Percentiles rank a stretch among this genome's conserved stretches.
Conservation (phyloP, 2,888 invertebrate species). For the Galerucella pusilla region DNA sequence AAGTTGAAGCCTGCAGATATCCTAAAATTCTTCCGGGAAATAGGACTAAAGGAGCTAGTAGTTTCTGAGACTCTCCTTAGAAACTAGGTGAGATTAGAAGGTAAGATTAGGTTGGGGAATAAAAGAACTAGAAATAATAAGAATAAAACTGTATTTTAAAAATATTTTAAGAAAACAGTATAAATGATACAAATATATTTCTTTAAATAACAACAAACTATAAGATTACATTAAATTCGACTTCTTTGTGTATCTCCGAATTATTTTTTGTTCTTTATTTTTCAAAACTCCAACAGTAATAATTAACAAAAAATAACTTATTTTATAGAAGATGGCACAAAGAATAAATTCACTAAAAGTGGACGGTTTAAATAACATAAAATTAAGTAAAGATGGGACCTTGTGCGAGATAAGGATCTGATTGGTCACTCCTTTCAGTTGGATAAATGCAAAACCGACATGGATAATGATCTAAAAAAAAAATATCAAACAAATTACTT, state of each 20-base stretch:
- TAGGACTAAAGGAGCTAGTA: too few relatives aligned
- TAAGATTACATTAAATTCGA: not conserved
- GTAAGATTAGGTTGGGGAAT: not conserved
- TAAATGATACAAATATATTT: not conserved
- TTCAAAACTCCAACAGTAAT: not conserved
- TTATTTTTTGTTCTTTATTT: not conserved
- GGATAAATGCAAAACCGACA: conserved; percentile 61
- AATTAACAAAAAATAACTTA: not conserved
- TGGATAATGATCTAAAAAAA: conserved; percentile 57
- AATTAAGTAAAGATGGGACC: conserved; percentile 23
- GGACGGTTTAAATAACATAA: conserved; percentile 6
- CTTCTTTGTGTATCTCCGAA: not conserved
- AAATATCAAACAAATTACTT: conserved; percentile 46
- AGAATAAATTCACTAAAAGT: not conserved
- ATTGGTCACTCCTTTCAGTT: conserved; percentile 57
- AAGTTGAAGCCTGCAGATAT: too few relatives aligned
- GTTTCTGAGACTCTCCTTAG: too few relatives aligned
- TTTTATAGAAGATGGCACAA: not conserved
- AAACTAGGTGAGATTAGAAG: not conserved
- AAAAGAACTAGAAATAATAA: not conserved
- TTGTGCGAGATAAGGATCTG: conserved; percentile 38
- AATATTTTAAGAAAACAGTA: not conserved
- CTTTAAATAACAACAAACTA: not conserved
- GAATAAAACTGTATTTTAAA: not conserved
- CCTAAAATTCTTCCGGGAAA: too few relatives aligned